Evolutionary conservation across 2,888 invertebrate species (phyloP).

Genomic region (Notocelia uddmanniana): DNA sequence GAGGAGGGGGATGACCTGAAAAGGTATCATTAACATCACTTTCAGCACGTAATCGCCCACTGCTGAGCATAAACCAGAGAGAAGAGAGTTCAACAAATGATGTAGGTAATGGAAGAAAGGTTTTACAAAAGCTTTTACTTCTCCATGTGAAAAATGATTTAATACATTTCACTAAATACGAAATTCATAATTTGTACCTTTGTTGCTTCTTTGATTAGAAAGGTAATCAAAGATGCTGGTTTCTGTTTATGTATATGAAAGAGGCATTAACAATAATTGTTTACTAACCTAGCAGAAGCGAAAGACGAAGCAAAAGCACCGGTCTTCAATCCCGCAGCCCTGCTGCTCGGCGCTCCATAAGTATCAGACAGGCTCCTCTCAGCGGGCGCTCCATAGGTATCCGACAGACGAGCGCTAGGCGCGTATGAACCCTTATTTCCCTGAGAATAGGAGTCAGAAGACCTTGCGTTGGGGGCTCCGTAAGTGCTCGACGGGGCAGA

Average conservation of each 20-base stretch:
- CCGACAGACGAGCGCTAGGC: conserved; percentile 59
- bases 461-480: conserved; percentile 58
- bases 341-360: conserved; percentile 77
- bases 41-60: too few relatives aligned
- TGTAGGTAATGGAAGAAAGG: too few relatives aligned
- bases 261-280: background rate
- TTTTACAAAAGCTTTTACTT: too few relatives aligned
- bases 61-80: too few relatives aligned
- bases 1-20: conserved; percentile 66
- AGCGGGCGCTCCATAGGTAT: conserved; percentile 58
- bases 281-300: conserved; percentile 62
- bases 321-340: conserved; percentile 66
- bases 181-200: too few relatives aligned
- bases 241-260: too few relatives aligned
- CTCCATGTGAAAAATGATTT: too few relatives aligned
- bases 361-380: conserved; percentile 64
- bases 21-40: background rate
- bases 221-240: too few relatives aligned
- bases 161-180: too few relatives aligned
- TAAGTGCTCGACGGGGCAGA: conserved; percentile 56
- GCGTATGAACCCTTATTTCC: conserved; percentile 59
- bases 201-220: too few relatives aligned
- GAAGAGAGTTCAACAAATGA: too few relatives aligned
- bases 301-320: conserved; percentile 68
- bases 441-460: conserved; percentile 58